These are phyloP conservation scores for Colius striatus DNA, from an alignment of 2,113 vertebrate genomes.

Conservation along the genomic window DNA sequence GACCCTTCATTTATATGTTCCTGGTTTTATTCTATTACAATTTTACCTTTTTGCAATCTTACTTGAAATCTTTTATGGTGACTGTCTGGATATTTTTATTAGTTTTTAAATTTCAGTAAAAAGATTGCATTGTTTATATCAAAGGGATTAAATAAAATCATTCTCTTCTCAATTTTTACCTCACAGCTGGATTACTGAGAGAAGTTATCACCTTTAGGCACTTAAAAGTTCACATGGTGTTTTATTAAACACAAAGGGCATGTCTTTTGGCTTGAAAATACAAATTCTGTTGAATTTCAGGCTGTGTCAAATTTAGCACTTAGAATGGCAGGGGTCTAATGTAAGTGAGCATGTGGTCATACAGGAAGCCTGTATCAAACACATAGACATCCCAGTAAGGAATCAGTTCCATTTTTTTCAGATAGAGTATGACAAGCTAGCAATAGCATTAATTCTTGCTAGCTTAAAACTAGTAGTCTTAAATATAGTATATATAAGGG, in stretches of 20 bases:
- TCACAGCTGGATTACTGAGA: not conserved
- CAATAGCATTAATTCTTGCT: not conserved
- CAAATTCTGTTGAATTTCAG: not conserved
- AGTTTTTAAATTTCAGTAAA: not conserved
- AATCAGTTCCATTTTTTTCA: not conserved
- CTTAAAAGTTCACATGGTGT: not conserved
- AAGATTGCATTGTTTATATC: not conserved
- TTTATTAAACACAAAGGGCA: not conserved
- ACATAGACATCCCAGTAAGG: not conserved
- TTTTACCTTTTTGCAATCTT: not conserved
- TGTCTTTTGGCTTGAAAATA: not conserved
- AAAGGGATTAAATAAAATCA: not conserved
- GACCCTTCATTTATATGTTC: not conserved
- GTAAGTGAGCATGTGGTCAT: not conserved
- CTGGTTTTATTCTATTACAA: not conserved
- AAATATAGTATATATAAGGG: not conserved
- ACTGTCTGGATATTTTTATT: not conserved
- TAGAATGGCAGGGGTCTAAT: not conserved
- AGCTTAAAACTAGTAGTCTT: not conserved
- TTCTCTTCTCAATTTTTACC: not conserved
- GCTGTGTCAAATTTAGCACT: not conserved
- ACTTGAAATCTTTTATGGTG: not conserved
- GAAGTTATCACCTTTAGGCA: not conserved
- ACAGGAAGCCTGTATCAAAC: not conserved
- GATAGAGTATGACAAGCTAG: not conserved